A percentile compares a stretch with the other conserved stretches of the same genome.
Evolutionary conservation across 2,113 vertebrate species (phyloP).

Genomic region (Mixornis gularis): DNA sequence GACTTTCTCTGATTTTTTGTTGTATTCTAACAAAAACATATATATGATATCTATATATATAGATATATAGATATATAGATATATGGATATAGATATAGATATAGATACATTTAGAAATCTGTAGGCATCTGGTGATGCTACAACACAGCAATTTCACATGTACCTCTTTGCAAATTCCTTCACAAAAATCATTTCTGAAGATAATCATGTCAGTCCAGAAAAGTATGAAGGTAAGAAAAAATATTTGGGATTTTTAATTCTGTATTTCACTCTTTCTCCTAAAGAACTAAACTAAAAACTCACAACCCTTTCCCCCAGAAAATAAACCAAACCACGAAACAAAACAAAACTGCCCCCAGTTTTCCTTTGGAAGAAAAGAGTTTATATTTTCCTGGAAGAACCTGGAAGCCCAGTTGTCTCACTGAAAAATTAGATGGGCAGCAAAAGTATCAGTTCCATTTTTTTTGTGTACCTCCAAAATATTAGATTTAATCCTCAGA

Average conservation of each 20-base stretch:
- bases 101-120: not conserved
- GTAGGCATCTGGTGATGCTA: not conserved
- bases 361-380: not conserved
- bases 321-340: not conserved
- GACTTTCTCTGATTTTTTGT: not conserved
- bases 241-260: not conserved
- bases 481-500: not conserved
- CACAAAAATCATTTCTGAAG: not conserved
- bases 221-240: not conserved
- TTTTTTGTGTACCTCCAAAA: not conserved
- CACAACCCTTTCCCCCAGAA: rapidly evolving
- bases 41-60: not conserved
- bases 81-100: no score
- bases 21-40: not conserved
- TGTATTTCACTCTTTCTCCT: not conserved
- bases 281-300: not conserved
- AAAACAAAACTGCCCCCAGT: not conserved
- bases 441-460: not conserved
- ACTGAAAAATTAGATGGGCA: not conserved
- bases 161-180: not conserved
- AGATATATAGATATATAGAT: no score
- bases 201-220: not conserved
- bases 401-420: not conserved
- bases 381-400: not conserved
- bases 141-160: not conserved